Evolutionary conservation across 2,888 invertebrate species (phyloP).

Genomic region (Criorhina ranunculi): DNA sequence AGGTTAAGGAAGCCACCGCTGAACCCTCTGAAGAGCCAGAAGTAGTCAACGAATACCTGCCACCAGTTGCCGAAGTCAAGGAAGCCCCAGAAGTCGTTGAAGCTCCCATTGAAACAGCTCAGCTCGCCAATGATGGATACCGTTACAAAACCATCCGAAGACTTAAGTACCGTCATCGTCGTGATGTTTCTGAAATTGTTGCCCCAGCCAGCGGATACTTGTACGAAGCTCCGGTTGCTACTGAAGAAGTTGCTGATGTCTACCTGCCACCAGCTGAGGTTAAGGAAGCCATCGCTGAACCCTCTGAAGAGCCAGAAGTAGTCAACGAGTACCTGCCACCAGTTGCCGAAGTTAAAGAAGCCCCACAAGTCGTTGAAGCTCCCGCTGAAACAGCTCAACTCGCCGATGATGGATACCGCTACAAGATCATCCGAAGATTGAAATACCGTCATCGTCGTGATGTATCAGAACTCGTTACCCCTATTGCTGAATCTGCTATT

Average conservation of each 20-base stretch:
- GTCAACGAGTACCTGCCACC: conserved; percentile 71
- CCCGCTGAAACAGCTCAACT: conserved; percentile 77
- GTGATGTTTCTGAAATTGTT: conserved; percentile 61
- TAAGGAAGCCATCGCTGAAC: conserved; percentile 2
- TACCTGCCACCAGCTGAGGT: conserved; percentile 44
- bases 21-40: conserved; percentile 32
- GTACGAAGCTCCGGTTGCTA: conserved; percentile 40
- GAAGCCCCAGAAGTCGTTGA: conserved; percentile 48
- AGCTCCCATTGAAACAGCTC: conserved; percentile 29
- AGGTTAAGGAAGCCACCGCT: conserved; percentile 9
- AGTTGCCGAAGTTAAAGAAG: conserved; percentile 27
- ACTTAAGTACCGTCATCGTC: conserved; percentile 44
- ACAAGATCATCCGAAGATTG: conserved; percentile 59
- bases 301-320: conserved; percentile 25
- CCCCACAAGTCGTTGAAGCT: conserved; percentile 52
- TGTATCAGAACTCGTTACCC: conserved; percentile 37
- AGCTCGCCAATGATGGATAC: conserved; percentile 56
- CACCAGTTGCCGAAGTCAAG: conserved; percentile 37
- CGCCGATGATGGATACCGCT: conserved; percentile 70
- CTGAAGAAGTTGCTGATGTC: conserved; percentile 25
- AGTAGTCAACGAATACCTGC: conserved; percentile 75
- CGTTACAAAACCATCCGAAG: conserved; percentile 48
- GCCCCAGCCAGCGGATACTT: conserved; percentile 31
- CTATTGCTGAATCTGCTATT: conserved; percentile 29
- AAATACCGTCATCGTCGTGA: conserved; percentile 60